These are phyloP conservation scores for Crossoptilon crossoptilon DNA, from an alignment of 2,797 vertebrate genomes.

Conservation along the genomic window DNA sequence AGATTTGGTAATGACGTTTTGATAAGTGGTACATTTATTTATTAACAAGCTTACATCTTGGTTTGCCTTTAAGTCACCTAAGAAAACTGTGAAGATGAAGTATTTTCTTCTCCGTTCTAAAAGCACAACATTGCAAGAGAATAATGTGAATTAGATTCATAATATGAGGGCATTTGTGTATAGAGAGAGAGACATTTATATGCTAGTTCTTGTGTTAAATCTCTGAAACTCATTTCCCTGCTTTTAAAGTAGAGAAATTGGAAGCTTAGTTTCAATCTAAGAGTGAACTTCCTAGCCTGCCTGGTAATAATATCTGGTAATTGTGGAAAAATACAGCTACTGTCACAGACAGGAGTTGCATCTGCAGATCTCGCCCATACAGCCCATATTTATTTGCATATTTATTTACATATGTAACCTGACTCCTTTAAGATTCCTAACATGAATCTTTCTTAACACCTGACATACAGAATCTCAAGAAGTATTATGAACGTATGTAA, in stretches of 20 bases:
- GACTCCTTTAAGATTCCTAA: background rate
- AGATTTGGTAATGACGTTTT: background rate
- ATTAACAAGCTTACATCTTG: background rate
- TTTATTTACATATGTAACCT: background rate
- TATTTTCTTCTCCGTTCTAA: background rate
- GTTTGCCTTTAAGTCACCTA: background rate
- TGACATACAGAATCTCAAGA: background rate
- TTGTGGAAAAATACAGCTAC: background rate
- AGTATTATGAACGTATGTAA: background rate
- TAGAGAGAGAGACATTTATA: background rate
- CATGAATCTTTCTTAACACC: background rate
- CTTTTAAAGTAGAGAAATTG: background rate
- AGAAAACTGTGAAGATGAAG: background rate
- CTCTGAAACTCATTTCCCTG: background rate
- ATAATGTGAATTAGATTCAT: background rate
- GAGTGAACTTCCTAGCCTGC: background rate
- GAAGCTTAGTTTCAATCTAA: background rate
- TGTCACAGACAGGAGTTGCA: rapidly evolving
- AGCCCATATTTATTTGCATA: background rate
- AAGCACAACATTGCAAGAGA: background rate
- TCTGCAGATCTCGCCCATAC: background rate
- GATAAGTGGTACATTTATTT: background rate
- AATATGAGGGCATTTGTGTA: background rate
- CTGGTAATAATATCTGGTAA: background rate
- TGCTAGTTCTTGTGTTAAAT: background rate